Percentiles rank a stretch among this genome's conserved stretches.
Evolutionary conservation across 2,888 invertebrate genomes (phyloP).

Genomic region (Vesta saturnalis): DNA sequence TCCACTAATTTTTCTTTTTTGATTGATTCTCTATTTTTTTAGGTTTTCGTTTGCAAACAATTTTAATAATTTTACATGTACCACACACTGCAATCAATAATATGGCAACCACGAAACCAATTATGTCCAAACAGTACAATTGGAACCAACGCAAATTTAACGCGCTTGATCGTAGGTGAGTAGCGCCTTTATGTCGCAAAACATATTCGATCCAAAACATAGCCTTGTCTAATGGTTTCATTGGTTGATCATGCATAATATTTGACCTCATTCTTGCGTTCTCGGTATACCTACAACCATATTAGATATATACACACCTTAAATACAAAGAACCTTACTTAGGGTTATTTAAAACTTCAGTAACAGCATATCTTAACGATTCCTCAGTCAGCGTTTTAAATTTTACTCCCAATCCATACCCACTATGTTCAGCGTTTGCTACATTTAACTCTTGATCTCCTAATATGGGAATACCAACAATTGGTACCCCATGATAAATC

Average conservation of each 20-base stretch:
- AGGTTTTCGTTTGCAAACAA: too few relatives aligned
- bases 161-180: slow-evolving; percentile 57
- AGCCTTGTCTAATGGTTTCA: slow-evolving; percentile 51
- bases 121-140: slow-evolving; percentile 28
- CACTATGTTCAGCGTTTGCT: slow-evolving; percentile 58
- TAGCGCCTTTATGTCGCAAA: slow-evolving; percentile 54
- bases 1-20: too few relatives aligned
- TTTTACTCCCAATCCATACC: slow-evolving; percentile 59
- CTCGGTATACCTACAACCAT: slow-evolving; percentile 47
- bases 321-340: slow-evolving; percentile 44
- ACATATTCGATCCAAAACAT: slow-evolving; percentile 58
- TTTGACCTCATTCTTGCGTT: slow-evolving; percentile 42
- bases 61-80: too few relatives aligned
- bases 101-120: slow-evolving; percentile 6
- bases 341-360: slow-evolving; percentile 50
- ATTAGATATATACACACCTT: slow-evolving; percentile 10
- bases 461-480: slow-evolving; percentile 66
- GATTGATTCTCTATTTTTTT: too few relatives aligned
- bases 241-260: slow-evolving; percentile 40
- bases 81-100: background rate
- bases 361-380: slow-evolving; percentile 48
- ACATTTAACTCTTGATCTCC: slow-evolving; percentile 66
- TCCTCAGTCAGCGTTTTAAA: slow-evolving; percentile 55
- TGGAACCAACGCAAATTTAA: slow-evolving; percentile 51
- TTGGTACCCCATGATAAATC: slow-evolving; percentile 62